Evolutionary conservation across 35 echinoderm and acorn worm genomes (phyloP).

Genomic region (Apostichopus japonicus): DNA sequence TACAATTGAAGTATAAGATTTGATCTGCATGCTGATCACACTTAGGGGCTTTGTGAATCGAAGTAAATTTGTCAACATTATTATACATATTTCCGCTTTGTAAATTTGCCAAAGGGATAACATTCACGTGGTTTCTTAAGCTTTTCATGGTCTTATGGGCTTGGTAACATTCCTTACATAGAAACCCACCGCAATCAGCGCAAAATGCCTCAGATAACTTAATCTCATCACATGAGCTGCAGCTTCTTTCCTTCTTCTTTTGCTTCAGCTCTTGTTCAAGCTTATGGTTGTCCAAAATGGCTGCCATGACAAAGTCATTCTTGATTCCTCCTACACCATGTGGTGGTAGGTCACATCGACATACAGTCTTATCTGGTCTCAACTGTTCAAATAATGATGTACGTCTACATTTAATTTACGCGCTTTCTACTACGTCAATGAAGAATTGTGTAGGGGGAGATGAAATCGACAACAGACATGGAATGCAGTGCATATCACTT

Average conservation of each 20-base stretch:
- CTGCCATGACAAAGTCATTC: constrained; percentile 1
- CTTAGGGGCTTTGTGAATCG: background rate
- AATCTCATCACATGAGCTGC: background rate
- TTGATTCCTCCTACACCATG: background rate
- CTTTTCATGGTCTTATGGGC: constrained; percentile 6
- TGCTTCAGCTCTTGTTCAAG: constrained; percentile 4
- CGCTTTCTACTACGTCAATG: too few species aligned
- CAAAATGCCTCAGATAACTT: background rate
- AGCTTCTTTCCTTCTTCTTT: constrained; percentile 5
- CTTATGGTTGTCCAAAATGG: background rate
- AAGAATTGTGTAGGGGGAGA: too few species aligned
- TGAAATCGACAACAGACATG: too few species aligned
- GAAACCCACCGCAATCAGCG: background rate
- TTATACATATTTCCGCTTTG: background rate
- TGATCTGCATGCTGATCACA: background rate
- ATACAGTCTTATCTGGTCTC: too few species aligned
- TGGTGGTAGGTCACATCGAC: background rate
- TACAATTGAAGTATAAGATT: constrained; percentile 16
- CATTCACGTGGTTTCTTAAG: background rate
- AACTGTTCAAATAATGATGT: too few species aligned
- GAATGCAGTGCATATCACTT: too few species aligned
- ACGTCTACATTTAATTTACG: too few species aligned
- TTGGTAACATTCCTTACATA: background rate
- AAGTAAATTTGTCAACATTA: background rate
- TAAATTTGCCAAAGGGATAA: background rate